A percentile compares a stretch with the other conserved stretches of the same genome.
phyloP scores from a whole-genome alignment of 2,113 vertebrate genomes.

The Helogale parvula region DNA sequence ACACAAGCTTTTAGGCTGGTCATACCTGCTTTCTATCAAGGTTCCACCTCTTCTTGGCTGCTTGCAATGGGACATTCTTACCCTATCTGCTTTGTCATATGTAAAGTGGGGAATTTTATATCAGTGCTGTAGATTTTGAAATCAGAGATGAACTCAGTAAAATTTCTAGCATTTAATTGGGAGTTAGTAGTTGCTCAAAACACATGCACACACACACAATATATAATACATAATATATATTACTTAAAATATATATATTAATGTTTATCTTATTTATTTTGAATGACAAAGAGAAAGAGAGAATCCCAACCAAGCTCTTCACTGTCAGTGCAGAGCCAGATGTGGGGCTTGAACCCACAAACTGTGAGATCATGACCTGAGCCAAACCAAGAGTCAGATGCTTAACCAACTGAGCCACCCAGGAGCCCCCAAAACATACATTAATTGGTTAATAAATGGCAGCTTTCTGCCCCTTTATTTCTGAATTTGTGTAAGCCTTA shows the following conservation, averaged over 20 bases:
- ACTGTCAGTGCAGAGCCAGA: no score
- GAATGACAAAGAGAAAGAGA: no score
- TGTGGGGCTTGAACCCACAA: no score
- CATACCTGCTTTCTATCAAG: not conserved
- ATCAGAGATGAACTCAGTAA: not conserved
- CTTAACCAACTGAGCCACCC: no score
- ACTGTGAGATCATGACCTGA: no score
- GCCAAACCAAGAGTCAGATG: no score
- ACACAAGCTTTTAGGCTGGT: not conserved
- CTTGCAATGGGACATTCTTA: not conserved
- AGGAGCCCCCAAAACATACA: not conserved
- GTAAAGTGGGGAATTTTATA: not conserved
- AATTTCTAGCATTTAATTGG: not conserved
- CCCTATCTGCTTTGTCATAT: not conserved
- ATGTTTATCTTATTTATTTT: no score
- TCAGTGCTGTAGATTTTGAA: not conserved
- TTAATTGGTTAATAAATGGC: not conserved
- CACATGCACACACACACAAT: no score
- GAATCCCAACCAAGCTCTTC: no score
- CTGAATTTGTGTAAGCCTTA: not conserved
- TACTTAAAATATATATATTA: no score
- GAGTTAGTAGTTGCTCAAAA: not conserved
- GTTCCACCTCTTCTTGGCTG: not conserved
- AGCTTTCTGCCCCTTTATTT: not conserved
- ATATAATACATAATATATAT: no score